Evolutionary conservation across 2,888 invertebrate genomes (phyloP), one percentile per base, ranked within the genome.

Genomic region (Tupiocoris notatus): DNA sequence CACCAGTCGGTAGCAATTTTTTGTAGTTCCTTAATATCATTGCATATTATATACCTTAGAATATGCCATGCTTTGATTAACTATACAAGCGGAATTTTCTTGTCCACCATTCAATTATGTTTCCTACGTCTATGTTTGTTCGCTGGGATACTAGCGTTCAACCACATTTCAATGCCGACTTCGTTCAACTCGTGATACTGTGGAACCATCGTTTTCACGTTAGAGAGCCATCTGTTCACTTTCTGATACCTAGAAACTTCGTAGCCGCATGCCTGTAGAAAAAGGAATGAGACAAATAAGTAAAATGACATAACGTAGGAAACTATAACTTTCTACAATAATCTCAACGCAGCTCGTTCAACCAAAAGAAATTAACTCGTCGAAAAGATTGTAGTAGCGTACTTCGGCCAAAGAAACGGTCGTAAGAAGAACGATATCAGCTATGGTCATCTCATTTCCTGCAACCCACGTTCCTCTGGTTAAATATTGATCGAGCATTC

Each of bases 391-490:
- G 7, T 17, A 63, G 63, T 2, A 24, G 16, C 74, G 18, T 67
- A 89, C 90, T 81, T 91, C 92, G 78, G 88, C 87, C 78, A 90
- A 91, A 65, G 92, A 89, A 12, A 93, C 87, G 6, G 88, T 86
- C 7, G 91, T 88, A 25, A 90, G 85, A 64, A 94, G 83, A 54
- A 89, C 85, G 57, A 93, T 86, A 84, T 95, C 95, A 6, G 95
- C 94, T 20, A 95, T 83, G 18, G 94, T 93, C 76, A 93, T 85
- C 76, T 86, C 86, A 76, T 89, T 86, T 1, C 93, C 94, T 18
- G 92, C 92, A 54, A 86, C 88, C 84, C 88, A 95, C 79, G 88
- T 86, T 81, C 90, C 87, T 0, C 89, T 89, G 62, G 89, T 54
- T 12, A 68, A 39, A 62, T 77, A 62, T 54, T 64, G 65, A 54